Base-by-base conservation (phyloP, 1,140 invertebrate genomes). In the Episyrphus balteatus region DNA sequence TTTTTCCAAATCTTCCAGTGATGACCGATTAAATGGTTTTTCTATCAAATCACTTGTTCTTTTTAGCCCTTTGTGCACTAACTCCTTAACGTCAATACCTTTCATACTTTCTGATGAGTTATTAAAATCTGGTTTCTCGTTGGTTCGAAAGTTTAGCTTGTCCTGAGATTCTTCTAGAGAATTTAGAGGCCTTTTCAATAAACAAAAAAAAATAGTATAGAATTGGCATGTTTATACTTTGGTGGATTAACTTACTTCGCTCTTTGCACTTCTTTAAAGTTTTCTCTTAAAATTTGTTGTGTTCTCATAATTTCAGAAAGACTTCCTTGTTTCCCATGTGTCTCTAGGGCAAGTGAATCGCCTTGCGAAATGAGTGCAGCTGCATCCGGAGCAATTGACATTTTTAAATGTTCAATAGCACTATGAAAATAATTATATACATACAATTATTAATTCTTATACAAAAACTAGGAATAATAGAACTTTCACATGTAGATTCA, bases 291-390 rank as follows among this genome's bases (percentile, higher is more conserved):
- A n/a, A 62, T 56, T 1, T 60, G 65, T 48, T 68, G 66, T 1
- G 60, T 59, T 17, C 57, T 51, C 58, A 68, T 64, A 1, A 68
- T 62, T 3, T 59, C 46, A 0, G 66, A 66, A 3, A 69, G 54
- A 49, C 55, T 56, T 14, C 59, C 59, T 43, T 61, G 60, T 42
- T 57, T 68, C 14, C 66, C 66, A 48, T 82, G 79, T 2, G 81
- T 77, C 46, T 74, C 75, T 53, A 83, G 71, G 1, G 87, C 81
- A 31, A 88, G 68, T 38, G 81, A 80, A 60, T 88, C 85, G 1
- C 86, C 85, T 58, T 79, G 78, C 12, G 84, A 87, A 39, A 89
- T 88, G 14, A 88, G 68, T 38, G 80, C 79, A 11, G 85, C 84
- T 44, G 84, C 84, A 63, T 88, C 85, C 0, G 85, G 83, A 7